A percentile compares a stretch with the other conserved stretches of the same genome.
These are phyloP conservation scores for Andricus quercusramuli DNA, from an alignment of 2,888 invertebrate species.

Conservation along the genomic window DNA sequence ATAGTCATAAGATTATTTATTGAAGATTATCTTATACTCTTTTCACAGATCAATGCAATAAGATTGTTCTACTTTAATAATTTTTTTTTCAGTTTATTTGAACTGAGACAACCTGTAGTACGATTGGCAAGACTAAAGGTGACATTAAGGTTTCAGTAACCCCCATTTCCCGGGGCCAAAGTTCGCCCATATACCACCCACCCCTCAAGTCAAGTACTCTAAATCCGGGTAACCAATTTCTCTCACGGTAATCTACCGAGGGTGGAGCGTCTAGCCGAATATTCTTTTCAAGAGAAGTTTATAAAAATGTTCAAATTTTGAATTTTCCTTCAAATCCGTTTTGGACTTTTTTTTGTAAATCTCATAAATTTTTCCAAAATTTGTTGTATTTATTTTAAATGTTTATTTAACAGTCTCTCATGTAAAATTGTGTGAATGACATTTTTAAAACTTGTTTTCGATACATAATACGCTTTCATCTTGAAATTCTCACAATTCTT, in stretches of 20 bases:
- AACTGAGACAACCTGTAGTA: background rate
- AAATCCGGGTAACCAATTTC: background rate
- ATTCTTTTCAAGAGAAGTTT: background rate
- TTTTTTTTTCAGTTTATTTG: background rate
- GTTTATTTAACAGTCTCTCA: too few relatives aligned
- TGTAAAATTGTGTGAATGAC: too few relatives aligned
- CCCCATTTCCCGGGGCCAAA: constrained; percentile 11
- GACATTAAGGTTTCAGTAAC: constrained; percentile 7
- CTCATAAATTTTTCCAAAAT: too few relatives aligned
- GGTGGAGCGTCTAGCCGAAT: background rate
- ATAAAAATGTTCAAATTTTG: background rate
- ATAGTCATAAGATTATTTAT: too few relatives aligned
- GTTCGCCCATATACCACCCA: background rate
- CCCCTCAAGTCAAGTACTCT: constrained; percentile 4
- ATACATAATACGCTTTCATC: too few relatives aligned
- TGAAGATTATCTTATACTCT: too few relatives aligned
- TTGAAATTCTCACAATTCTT: too few relatives aligned
- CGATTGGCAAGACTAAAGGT: constrained; percentile 7
- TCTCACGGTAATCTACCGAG: background rate
- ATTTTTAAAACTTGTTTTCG: too few relatives aligned
- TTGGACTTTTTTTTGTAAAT: too few relatives aligned
- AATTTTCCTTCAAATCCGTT: too few relatives aligned
- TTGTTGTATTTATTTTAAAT: too few relatives aligned
- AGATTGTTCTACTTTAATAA: background rate
- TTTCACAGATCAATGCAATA: background rate